These are phyloP conservation scores for Drosophila albomicans DNA, from an alignment of 1,140 invertebrate genomes.

Conservation along the genomic window DNA sequence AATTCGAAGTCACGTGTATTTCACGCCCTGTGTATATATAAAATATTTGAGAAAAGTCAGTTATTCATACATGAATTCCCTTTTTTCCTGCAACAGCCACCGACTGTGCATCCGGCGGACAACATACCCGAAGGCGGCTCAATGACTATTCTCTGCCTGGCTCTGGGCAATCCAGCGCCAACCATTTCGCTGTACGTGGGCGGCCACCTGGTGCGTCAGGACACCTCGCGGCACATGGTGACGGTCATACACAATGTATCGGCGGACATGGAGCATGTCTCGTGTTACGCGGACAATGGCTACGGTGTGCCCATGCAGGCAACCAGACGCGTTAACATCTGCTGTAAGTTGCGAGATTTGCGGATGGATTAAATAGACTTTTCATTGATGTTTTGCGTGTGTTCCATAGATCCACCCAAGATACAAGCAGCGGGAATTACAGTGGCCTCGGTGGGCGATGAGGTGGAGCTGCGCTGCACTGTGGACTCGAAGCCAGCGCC, in stretches of 20 bases:
- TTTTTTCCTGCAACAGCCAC: constrained; percentile 86
- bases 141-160: constrained; percentile 93
- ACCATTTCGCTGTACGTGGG: constrained; percentile 90
- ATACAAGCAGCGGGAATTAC: constrained; percentile 91
- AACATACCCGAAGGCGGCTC: constrained; percentile 92
- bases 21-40: too few species aligned
- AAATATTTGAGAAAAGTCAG: too few species aligned
- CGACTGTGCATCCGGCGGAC: constrained; percentile 92
- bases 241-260: constrained; percentile 92
- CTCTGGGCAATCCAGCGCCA: constrained; percentile 92
- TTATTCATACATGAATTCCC: constrained; percentile 11
- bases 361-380: background rate
- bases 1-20: too few species aligned
- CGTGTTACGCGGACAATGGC: constrained; percentile 94
- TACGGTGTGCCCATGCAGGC: constrained; percentile 93
- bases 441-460: constrained; percentile 89
- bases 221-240: constrained; percentile 92
- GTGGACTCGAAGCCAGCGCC: constrained; percentile 92
- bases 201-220: constrained; percentile 90
- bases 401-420: constrained; percentile 88
- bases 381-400: background rate
- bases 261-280: constrained; percentile 92
- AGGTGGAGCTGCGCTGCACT: constrained; percentile 90
- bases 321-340: constrained; percentile 90
- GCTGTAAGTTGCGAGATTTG: constrained; percentile 87